These are phyloP conservation scores for Drosophila oshimai DNA, from an alignment of 1,140 invertebrate species.

Conservation along the genomic window DNA sequence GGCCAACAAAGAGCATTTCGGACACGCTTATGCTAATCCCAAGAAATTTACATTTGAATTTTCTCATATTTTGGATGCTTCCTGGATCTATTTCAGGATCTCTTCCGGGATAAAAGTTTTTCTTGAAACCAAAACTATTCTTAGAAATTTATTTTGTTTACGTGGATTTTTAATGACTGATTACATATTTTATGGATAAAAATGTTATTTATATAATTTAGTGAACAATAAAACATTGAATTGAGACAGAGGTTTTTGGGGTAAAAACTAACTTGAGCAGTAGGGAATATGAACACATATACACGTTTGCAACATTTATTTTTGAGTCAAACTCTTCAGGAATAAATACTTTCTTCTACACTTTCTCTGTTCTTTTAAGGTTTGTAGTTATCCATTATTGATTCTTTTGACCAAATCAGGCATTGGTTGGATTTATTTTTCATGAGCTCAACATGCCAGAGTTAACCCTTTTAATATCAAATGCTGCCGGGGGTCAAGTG, in stretches of 20 bases:
- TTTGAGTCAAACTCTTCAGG: no score
- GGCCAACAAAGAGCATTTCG: slow-evolving; percentile 7
- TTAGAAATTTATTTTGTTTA: no score
- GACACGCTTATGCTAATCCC: slow-evolving; percentile 62
- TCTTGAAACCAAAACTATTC: no score
- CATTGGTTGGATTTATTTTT: not conserved
- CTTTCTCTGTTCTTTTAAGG: no score
- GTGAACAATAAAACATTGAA: no score
- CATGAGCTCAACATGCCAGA: not conserved
- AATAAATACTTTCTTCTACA: not conserved
- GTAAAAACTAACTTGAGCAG: no score
- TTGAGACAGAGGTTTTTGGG: no score
- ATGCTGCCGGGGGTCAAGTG: slow-evolving; percentile 9
- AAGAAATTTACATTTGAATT: not conserved
- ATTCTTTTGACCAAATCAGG: not conserved
- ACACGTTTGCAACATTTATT: no score
- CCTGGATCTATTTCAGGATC: not conserved
- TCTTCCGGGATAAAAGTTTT: not conserved
- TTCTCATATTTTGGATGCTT: not conserved
- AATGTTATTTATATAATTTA: no score
- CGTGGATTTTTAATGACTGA: no score
- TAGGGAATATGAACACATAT: no score
- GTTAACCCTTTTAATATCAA: slow-evolving; percentile 46
- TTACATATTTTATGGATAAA: no score
- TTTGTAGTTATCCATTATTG: not conserved